These are phyloP conservation scores for Lottia scabra DNA, from an alignment of 2,888 invertebrate genomes.

Conservation along the genomic window DNA sequence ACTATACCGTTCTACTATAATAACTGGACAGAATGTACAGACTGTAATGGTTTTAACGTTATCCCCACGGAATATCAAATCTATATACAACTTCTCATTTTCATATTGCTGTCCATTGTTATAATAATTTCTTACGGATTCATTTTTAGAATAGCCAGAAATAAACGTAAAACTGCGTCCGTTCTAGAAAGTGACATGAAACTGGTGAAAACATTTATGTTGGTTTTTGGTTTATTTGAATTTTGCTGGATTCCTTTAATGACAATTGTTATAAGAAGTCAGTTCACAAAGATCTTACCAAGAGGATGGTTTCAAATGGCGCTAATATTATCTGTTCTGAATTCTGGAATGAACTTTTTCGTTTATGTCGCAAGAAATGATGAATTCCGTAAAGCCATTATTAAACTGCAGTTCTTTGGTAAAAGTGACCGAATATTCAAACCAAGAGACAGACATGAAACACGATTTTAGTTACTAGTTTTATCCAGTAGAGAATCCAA, in stretches of 20 bases:
- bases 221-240: constrained; percentile 30
- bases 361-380: constrained; percentile 23
- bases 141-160: neutral
- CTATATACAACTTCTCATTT: constrained; percentile 17
- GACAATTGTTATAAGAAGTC: constrained; percentile 18
- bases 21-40: neutral
- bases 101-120: constrained; percentile 12
- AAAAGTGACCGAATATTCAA: neutral
- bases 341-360: constrained; percentile 29
- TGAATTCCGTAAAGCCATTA: constrained; percentile 23
- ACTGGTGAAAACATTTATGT: constrained; percentile 22
- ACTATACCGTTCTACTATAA: constrained; percentile 22
- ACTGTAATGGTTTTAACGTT: constrained; percentile 16
- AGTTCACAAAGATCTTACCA: constrained; percentile 17
- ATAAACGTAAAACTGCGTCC: neutral
- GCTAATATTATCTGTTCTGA: constrained; percentile 19
- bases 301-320: constrained; percentile 9
- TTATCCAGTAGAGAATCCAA: too few relatives aligned
- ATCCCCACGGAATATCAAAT: constrained; percentile 20
- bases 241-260: constrained; percentile 28
- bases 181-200: constrained; percentile 13
- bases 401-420: constrained; percentile 10
- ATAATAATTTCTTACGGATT: neutral
- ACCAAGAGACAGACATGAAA: too few relatives aligned
- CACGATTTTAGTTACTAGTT: too few relatives aligned